Evolutionary conservation across 2,113 vertebrate species (phyloP).

Genomic region (Podocnemis expansa): DNA sequence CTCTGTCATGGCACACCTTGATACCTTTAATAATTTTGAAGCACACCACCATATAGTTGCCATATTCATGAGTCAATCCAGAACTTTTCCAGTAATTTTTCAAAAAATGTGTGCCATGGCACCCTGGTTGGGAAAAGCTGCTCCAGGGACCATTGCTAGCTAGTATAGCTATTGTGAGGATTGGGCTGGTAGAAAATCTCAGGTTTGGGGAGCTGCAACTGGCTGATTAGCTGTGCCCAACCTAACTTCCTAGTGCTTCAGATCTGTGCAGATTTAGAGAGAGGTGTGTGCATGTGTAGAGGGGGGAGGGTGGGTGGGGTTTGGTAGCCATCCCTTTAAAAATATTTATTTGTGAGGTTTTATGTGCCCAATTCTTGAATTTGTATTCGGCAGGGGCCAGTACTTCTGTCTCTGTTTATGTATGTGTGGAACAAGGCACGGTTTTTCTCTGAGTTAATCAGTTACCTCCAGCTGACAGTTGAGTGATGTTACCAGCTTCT

Average conservation of each 20-base stretch:
- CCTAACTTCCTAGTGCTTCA: background rate
- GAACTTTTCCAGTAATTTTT: no score
- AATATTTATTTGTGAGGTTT: background rate
- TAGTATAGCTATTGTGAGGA: background rate
- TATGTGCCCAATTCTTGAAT: background rate
- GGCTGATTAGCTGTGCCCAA: background rate
- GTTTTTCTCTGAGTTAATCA: accelerated
- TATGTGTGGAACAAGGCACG: background rate
- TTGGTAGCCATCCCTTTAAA: background rate
- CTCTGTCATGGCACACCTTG: no score
- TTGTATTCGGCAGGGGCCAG: slow-evolving; percentile 42
- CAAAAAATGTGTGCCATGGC: no score
- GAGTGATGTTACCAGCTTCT: background rate
- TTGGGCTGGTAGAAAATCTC: background rate
- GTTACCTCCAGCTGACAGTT: slow-evolving; percentile 31
- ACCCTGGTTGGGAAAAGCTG: no score
- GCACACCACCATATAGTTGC: no score
- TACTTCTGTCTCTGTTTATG: background rate
- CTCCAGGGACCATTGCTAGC: background rate
- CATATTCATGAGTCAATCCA: no score
- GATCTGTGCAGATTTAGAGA: background rate
- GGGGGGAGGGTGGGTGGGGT: background rate
- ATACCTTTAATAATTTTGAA: no score
- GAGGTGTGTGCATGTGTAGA: background rate
- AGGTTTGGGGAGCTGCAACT: background rate